These are phyloP conservation scores for Amorpha juglandis DNA, from an alignment of 2,888 invertebrate species.

Conservation along the genomic window DNA sequence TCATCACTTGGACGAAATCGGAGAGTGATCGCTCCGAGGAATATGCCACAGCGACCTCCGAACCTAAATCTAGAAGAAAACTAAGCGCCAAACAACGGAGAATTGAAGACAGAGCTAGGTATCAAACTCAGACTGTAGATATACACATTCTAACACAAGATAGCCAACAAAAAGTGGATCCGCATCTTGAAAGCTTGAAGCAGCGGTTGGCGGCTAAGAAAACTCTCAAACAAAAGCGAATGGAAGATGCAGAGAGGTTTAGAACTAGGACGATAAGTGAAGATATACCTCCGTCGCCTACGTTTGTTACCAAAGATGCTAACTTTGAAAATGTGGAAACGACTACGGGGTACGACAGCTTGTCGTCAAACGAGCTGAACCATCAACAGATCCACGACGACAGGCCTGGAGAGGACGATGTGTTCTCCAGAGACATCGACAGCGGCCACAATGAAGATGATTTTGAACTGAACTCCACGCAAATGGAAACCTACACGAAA, in stretches of 20 bases:
- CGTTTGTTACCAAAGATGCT: slow-evolving; percentile 73
- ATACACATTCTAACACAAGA: slow-evolving; percentile 60
- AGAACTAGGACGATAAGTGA: slow-evolving; percentile 88
- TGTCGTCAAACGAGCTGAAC: slow-evolving; percentile 73
- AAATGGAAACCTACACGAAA: slow-evolving; percentile 85
- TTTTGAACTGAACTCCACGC: slow-evolving; percentile 85
- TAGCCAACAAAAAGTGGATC: slow-evolving; percentile 52
- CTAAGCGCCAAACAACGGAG: slow-evolving; percentile 87
- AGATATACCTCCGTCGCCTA: slow-evolving; percentile 79
- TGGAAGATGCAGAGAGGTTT: slow-evolving; percentile 89
- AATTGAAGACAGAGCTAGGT: slow-evolving; percentile 87
- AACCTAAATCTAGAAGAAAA: slow-evolving; percentile 66
- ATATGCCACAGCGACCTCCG: slow-evolving; percentile 64
- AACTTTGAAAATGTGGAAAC: slow-evolving; percentile 78
- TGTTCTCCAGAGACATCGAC: slow-evolving; percentile 69
- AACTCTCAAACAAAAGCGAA: slow-evolving; percentile 83
- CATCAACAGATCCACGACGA: slow-evolving; percentile 69
- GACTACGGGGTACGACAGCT: slow-evolving; percentile 77
- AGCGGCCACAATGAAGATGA: slow-evolving; percentile 91
- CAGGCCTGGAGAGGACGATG: slow-evolving; percentile 58
- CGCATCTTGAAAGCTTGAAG: slow-evolving; percentile 70
- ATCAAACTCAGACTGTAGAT: slow-evolving; percentile 87
- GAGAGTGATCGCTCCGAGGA: slow-evolving; percentile 74
- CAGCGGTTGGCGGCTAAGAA: slow-evolving; percentile 73
- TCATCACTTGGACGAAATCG: slow-evolving; percentile 75